phyloP scores from a whole-genome alignment of 2,888 invertebrate species.

The Lasioglossum villosulum region DNA sequence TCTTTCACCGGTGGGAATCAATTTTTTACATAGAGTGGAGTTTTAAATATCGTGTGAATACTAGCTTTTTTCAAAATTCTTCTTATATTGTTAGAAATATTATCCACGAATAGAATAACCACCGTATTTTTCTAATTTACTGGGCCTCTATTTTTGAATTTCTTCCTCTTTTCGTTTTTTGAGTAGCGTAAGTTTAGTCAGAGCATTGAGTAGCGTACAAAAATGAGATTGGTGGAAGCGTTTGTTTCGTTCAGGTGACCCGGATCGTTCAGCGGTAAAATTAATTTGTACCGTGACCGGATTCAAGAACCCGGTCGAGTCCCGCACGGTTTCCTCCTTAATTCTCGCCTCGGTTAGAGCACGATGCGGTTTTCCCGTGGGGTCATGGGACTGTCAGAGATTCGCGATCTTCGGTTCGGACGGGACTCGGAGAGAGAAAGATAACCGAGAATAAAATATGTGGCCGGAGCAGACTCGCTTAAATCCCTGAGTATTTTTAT shows the following conservation, averaged over 20 bases:
- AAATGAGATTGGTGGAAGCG: not conserved
- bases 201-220: not conserved
- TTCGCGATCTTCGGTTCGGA: slow-evolving; percentile 52
- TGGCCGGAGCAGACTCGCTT: not conserved
- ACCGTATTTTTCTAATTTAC: too few species aligned
- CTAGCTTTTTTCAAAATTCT: too few species aligned
- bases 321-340: slow-evolving; percentile 29
- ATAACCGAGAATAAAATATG: slow-evolving; percentile 15
- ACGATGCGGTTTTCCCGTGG: slow-evolving; percentile 29
- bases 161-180: too few species aligned
- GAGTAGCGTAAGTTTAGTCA: too few species aligned
- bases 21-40: too few species aligned
- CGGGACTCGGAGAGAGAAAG: slow-evolving; percentile 10
- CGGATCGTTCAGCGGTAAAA: slow-evolving; percentile 32
- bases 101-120: too few species aligned
- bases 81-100: too few species aligned
- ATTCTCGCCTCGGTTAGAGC: slow-evolving; percentile 33
- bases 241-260: not conserved
- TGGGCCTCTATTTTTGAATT: too few species aligned
- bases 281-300: slow-evolving; percentile 66
- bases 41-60: too few species aligned
- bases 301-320: slow-evolving; percentile 53
- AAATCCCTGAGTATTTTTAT: slow-evolving; percentile 14
- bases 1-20: too few species aligned
- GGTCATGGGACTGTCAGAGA: slow-evolving; percentile 40